Percentiles rank a stretch among this genome's conserved stretches.
Evolutionary conservation across 1,140 invertebrate genomes (phyloP).

Genomic region (Archivesica marissinica): DNA sequence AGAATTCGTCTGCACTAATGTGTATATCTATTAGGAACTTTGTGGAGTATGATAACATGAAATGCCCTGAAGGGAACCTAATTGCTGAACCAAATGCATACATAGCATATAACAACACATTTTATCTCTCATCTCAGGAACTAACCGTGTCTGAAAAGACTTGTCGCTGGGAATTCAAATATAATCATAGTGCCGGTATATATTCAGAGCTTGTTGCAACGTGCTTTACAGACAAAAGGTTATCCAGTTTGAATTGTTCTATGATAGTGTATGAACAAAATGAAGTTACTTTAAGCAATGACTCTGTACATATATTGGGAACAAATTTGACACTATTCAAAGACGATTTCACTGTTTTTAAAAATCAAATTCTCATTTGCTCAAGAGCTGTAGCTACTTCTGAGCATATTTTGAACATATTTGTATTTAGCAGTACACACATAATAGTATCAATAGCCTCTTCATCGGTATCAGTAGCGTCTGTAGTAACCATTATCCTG

Average conservation of each 20-base stretch:
- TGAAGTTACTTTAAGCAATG: not conserved
- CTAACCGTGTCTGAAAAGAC: not conserved
- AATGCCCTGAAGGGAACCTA: not conserved
- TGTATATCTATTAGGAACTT: not conserved
- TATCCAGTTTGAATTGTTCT: not conserved
- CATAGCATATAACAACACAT: too few species aligned
- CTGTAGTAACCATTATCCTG: not conserved
- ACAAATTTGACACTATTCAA: not conserved
- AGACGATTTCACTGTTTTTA: not conserved
- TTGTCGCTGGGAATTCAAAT: not conserved
- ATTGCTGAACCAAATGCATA: not conserved
- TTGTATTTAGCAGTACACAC: not conserved
- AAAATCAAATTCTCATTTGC: slow-evolving; percentile 16
- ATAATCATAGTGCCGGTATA: not conserved
- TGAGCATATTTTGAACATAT: slow-evolving; percentile 1
- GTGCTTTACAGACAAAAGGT: not conserved
- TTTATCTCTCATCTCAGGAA: not conserved
- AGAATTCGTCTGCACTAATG: not conserved
- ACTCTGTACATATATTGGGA: not conserved
- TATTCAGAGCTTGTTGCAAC: not conserved
- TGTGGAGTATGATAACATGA: not conserved
- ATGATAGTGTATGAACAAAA: not conserved
- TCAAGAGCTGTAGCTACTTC: not conserved
- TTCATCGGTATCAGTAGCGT: slow-evolving; percentile 1
- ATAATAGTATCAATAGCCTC: slow-evolving; percentile 12